Evolutionary conservation across 2,113 vertebrate genomes (phyloP).

Genomic region (Hippocampus barbouri): DNA sequence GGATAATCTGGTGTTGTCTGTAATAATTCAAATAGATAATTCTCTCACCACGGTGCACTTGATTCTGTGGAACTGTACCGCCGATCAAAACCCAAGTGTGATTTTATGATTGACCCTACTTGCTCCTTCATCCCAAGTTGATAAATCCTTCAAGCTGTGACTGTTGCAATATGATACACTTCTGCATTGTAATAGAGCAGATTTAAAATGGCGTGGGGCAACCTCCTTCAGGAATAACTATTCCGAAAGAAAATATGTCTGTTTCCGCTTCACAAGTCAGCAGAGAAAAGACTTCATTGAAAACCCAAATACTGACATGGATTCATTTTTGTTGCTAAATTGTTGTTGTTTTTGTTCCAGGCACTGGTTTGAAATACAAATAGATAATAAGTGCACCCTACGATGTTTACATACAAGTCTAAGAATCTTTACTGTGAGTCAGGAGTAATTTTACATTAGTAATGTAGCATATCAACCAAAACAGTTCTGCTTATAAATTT

Average conservation of each 20-base stretch:
- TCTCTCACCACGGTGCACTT: slow-evolving; percentile 30
- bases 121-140: slow-evolving; percentile 47
- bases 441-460: background rate
- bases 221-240: background rate
- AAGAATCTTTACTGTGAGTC: background rate
- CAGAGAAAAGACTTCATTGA: background rate
- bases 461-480: background rate
- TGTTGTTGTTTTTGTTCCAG: too few relatives aligned
- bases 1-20: slow-evolving; percentile 56
- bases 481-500: background rate
- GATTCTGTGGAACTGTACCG: slow-evolving; percentile 15
- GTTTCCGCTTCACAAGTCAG: background rate
- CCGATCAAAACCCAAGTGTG: slow-evolving; percentile 37
- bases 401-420: background rate
- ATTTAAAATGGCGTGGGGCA: background rate
- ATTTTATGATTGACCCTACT: slow-evolving; percentile 66
- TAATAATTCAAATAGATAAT: slow-evolving; percentile 55
- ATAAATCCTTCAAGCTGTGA: slow-evolving; percentile 46
- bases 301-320: background rate
- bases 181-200: background rate
- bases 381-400: background rate
- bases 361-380: background rate
- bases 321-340: background rate
- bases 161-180: slow-evolving; percentile 20
- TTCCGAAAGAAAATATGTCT: background rate